Conservation (phyloP, 2,797 vertebrate genomes). For the Alauda arvensis region DNA sequence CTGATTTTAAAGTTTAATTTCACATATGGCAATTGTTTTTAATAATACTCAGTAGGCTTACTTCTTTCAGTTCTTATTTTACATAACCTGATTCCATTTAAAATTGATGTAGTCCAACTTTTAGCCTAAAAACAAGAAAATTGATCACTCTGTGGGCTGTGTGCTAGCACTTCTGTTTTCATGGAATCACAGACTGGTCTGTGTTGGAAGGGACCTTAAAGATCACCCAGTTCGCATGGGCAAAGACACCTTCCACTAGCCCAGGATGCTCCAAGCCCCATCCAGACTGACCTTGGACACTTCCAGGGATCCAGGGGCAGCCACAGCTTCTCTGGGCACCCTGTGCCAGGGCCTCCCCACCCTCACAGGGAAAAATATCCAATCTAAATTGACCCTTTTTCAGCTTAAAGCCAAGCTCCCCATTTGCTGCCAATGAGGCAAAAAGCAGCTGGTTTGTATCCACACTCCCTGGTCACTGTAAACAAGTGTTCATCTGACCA, state of each 20-base stretch:
- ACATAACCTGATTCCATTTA: neutral
- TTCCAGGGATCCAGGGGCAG: neutral
- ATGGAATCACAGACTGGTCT: neutral
- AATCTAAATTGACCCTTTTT: neutral
- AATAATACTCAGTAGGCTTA: neutral
- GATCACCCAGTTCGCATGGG: neutral
- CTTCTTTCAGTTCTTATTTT: neutral
- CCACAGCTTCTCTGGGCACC: neutral
- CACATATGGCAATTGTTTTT: neutral
- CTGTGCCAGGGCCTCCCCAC: fast-evolving
- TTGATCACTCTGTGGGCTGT: neutral
- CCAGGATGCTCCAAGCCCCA: fast-evolving
- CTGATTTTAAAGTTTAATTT: neutral
- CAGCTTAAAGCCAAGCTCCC: neutral
- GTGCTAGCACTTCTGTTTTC: neutral
- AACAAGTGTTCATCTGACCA: neutral
- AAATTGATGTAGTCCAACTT: neutral
- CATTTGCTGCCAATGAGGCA: neutral
- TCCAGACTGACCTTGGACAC: neutral
- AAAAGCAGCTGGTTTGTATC: neutral
- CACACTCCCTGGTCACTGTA: too few species aligned
- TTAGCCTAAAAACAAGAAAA: neutral
- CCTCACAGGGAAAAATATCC: neutral
- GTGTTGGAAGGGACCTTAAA: neutral
- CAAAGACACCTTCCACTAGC: fast-evolving